Base-by-base conservation (phyloP, 30 jellyfish, hydroid and myxozoan genomes). In the Aurelia coerulea region DNA sequence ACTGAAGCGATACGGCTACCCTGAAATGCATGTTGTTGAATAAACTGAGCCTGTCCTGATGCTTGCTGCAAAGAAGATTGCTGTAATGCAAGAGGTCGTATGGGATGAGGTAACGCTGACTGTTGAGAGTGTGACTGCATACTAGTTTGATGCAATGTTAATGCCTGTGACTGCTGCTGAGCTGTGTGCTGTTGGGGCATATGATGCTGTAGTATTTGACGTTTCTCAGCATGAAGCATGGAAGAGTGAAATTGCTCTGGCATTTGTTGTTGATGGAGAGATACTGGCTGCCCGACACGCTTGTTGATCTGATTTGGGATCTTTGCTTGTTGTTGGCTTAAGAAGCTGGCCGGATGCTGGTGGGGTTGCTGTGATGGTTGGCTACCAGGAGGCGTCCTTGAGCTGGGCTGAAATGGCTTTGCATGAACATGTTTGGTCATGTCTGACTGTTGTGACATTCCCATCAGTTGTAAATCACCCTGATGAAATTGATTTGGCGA, bases 351-450 rank as follows among this genome's bases (percentile, higher is more conserved):
- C 2, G 64, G 90, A 31, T 92, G 98, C 10, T 78, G 93, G 35
- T 65, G 78, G 7, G 65, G 65, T 34, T 84, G 58, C 59, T 96
- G 94, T 0, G 93, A 73, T 18, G 96, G 58, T 49, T 88, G 97
- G 41, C 83, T 85, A 52, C 90, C 67, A 7, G 98, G 98, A n/a
- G 97, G 97, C 68, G 98, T 88, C 42, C 92, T 90, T 31, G 98
- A 82, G 65, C 97, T 93, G 2, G 99, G 99, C 77, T 95, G 94
- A 89, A 95, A 95, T 35, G 99, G 99, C 75, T 95, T 95, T 16
- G 99, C 99, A 69, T 95, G 75, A 31, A 95, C 99, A 60, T 95
- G 99, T 46, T 95, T 95, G 60, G 90, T 85, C 74, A 95, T 65
- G 80, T 88, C 97, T 1, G 99, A 89, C 64, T 91, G 35, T 1